Conservation (phyloP, 2,888 invertebrate species). For the Galerucella pusilla region DNA sequence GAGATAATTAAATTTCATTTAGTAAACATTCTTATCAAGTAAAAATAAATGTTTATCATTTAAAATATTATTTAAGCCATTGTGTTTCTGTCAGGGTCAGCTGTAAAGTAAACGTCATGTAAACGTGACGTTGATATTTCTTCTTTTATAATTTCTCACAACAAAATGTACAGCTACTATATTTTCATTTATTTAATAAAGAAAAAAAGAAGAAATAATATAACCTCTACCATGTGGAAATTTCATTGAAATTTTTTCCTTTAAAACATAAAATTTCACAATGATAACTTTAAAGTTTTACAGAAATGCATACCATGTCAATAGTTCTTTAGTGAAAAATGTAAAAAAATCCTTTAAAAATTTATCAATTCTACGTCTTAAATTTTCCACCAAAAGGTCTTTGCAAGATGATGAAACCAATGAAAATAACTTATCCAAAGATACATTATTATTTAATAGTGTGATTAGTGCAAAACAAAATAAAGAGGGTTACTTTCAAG, state of each 20-base stretch:
- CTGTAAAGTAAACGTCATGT: no score
- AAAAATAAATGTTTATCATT: constrained; percentile 13
- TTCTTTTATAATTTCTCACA: no score
- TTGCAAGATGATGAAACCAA: constrained; percentile 1
- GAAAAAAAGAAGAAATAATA: no score
- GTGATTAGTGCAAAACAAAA: constrained; percentile 16
- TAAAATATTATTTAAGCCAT: constrained; percentile 1
- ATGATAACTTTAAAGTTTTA: constrained; percentile 8
- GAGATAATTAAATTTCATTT: constrained; percentile 10
- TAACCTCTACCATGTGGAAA: no score
- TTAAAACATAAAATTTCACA: no score
- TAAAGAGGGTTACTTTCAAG: constrained; percentile 24
- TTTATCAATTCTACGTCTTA: background rate
- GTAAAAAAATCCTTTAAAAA: background rate
- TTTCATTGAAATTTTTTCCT: no score
- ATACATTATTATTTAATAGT: constrained; percentile 36
- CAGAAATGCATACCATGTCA: background rate
- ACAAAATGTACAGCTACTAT: no score
- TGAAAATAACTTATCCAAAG: background rate
- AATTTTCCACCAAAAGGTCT: constrained; percentile 6
- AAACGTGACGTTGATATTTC: no score
- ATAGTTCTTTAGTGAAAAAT: background rate
- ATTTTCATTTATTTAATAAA: no score
- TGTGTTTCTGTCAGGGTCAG: background rate
- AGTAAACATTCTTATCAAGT: constrained; percentile 13